Percentiles rank a stretch among this genome's conserved stretches.
Evolutionary conservation across 1,140 invertebrate genomes (phyloP).

Genomic region (Pteromalus puparum): DNA sequence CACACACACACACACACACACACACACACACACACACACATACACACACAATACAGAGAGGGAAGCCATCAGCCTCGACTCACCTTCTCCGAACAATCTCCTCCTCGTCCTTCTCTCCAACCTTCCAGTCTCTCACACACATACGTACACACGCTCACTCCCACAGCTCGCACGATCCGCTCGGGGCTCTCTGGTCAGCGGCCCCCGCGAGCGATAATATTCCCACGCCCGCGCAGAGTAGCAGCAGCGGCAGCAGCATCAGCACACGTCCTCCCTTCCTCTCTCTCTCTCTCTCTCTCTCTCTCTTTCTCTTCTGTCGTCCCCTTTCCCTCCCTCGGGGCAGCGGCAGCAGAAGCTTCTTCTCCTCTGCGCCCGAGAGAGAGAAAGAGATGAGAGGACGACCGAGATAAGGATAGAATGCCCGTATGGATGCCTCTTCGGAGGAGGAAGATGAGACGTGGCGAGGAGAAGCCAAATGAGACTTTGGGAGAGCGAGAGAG

Average conservation of each 20-base stretch:
- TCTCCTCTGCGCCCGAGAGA: neutral
- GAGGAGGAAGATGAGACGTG: constrained; percentile 45
- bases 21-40: too few species aligned
- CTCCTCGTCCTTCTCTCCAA: neutral
- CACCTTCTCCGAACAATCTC: constrained; percentile 30
- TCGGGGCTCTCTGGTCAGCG: constrained; percentile 58
- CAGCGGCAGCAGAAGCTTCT: too few species aligned
- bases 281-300: neutral
- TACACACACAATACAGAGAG: neutral
- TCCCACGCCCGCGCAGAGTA: constrained; percentile 69
- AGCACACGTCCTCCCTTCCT: constrained; percentile 21
- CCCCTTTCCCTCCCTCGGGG: neutral
- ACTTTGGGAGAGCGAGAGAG: constrained; percentile 36
- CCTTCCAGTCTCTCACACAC: constrained; percentile 16
- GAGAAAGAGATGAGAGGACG: constrained; percentile 26
- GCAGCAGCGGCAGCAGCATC: neutral
- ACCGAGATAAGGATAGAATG: constrained; percentile 50
- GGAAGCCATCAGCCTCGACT: constrained; percentile 3
- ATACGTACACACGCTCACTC: constrained; percentile 44
- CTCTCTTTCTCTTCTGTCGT: neutral
- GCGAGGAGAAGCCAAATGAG: constrained; percentile 49
- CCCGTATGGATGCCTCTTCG: constrained; percentile 16
- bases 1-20: neutral
- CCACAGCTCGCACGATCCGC: constrained; percentile 26
- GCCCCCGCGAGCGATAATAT: constrained; percentile 68